phyloP scores from a whole-genome alignment of 2,888 invertebrate species.

The Gortyna flavago region DNA sequence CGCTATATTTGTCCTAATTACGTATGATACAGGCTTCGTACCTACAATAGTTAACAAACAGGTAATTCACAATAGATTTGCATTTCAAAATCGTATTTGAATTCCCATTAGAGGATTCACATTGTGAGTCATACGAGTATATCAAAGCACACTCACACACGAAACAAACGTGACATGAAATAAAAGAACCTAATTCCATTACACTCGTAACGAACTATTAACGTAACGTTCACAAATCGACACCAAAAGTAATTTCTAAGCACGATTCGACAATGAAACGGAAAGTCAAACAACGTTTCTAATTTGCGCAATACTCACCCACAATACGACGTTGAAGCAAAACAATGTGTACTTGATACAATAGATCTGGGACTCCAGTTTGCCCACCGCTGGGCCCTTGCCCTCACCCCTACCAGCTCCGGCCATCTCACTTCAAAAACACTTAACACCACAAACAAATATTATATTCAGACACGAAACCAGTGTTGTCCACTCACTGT shows the following conservation, averaged over 20 bases:
- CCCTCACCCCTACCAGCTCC: slow-evolving; percentile 89
- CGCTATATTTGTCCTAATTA: slow-evolving; percentile 6
- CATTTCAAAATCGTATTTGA: slow-evolving; percentile 1
- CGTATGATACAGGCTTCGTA: not conserved
- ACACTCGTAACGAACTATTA: slow-evolving; percentile 25
- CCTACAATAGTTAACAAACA: not conserved
- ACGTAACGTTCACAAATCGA: slow-evolving; percentile 30
- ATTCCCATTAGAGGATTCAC: slow-evolving; percentile 3
- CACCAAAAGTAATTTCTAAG: slow-evolving; percentile 61
- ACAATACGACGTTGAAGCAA: slow-evolving; percentile 94
- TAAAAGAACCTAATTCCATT: slow-evolving; percentile 26
- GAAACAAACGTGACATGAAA: slow-evolving; percentile 28
- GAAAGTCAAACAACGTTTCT: slow-evolving; percentile 53
- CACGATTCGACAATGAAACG: slow-evolving; percentile 51
- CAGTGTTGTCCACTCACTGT: slow-evolving; percentile 74
- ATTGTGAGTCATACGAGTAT: slow-evolving; percentile 38
- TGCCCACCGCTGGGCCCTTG: slow-evolving; percentile 88
- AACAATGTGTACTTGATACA: slow-evolving; percentile 95
- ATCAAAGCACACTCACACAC: slow-evolving; percentile 24
- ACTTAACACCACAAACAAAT: slow-evolving; percentile 69
- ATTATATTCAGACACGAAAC: slow-evolving; percentile 62
- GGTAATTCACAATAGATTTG: slow-evolving; percentile 7
- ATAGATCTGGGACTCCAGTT: slow-evolving; percentile 94
- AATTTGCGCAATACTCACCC: slow-evolving; percentile 91
- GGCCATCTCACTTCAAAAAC: slow-evolving; percentile 85